Evolutionary conservation across 2,888 invertebrate species (phyloP), one percentile per base, ranked within the genome.

Genomic region (Neoitamus cyanurus): DNA sequence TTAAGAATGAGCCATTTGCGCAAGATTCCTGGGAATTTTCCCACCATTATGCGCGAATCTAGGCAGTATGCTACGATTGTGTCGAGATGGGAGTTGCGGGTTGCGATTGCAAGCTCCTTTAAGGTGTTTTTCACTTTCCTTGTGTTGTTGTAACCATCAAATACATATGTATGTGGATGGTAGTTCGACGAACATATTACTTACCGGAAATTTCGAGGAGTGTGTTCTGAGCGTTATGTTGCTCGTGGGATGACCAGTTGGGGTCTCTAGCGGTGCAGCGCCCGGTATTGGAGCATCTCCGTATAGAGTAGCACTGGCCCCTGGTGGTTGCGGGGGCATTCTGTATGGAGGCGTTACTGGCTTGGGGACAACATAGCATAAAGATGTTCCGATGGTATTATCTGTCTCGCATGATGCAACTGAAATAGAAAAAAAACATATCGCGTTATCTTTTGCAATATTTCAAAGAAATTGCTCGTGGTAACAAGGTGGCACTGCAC

Each of bases 171-270:
- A n/a, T n/a, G n/a, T 13, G 68, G 9, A 25, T 9, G 15, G 11
- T 68, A 28, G 9, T 13, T 68, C 15, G 68, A 20, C 13, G 9
- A n/a, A n/a, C n/a, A n/a, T n/a, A 20, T 34, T 82, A 92, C 94
- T 94, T 92, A 95, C 96, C 89, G 95, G 95, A 92, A 95, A 96
- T 90, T 96, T 95, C 88, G 93, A 95, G 87, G 95, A 95, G 90
- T 96, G 95, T 34, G 95, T 95, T 90, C 95, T 95, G 20, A 95
- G 92, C 86, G 89, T 84, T 30, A 85, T 84, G 58, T 86, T 85
- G 15, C 90, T 89, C 88, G 92, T n/a, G 13, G 83, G 72, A 73
- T 85, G 90, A 89, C 90, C 82, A 46, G 82, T 37, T 46, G 80
- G 30, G 1, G 11, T 90, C 15, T 90, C 87, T 83, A 88, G 86